Percentiles rank a stretch among this genome's conserved stretches.
These are phyloP conservation scores for Eupithecia subumbrata DNA, from an alignment of 2,888 invertebrate species.

Conservation along the genomic window DNA sequence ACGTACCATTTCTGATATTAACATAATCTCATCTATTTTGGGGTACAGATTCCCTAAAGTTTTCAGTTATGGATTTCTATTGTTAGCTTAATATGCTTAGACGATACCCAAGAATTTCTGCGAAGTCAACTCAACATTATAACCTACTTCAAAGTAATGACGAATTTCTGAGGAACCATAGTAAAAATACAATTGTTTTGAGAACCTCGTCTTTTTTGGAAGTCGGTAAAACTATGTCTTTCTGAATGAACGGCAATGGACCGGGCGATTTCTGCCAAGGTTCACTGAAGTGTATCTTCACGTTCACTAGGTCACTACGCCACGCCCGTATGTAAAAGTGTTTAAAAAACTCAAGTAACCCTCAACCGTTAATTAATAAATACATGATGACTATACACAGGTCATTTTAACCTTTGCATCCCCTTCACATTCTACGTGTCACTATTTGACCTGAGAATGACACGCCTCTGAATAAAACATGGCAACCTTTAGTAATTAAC, in stretches of 20 bases:
- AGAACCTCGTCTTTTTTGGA: background rate
- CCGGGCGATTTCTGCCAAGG: background rate
- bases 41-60: background rate
- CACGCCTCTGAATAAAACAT: slow-evolving; percentile 15
- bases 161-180: background rate
- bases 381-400: background rate
- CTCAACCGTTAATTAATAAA: background rate
- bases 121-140: background rate
- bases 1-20: background rate
- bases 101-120: background rate
- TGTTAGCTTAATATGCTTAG: background rate
- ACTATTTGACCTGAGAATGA: background rate
- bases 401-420: background rate
- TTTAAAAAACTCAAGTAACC: background rate
- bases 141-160: background rate
- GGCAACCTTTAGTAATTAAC: slow-evolving; percentile 12
- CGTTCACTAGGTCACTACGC: background rate
- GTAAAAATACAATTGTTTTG: background rate
- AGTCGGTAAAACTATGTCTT: too few relatives aligned
- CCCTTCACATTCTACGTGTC: background rate
- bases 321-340: background rate
- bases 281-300: background rate
- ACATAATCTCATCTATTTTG: slow-evolving; percentile 2
- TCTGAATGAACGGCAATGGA: background rate
- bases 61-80: background rate